These are phyloP conservation scores for Blastomussa wellsi DNA, from an alignment of 92 coral and sea anemone genomes.

Conservation along the genomic window DNA sequence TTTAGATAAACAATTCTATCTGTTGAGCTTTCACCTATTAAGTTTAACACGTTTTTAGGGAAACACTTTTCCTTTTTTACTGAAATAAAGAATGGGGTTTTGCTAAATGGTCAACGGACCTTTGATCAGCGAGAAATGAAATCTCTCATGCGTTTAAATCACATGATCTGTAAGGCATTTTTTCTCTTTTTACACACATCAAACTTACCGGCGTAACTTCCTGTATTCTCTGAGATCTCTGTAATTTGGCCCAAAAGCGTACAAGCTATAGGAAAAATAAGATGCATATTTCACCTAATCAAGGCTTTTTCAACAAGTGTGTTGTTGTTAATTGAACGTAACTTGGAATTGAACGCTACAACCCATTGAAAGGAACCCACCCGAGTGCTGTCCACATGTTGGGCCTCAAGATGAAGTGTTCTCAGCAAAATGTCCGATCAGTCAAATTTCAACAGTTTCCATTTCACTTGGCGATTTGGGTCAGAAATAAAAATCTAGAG, in stretches of 20 bases:
- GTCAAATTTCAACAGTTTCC: background rate
- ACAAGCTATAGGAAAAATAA: slow-evolving; percentile 52
- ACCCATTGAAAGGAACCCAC: slow-evolving; percentile 41
- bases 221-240: slow-evolving; percentile 55
- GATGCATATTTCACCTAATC: background rate
- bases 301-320: background rate
- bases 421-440: slow-evolving; percentile 16
- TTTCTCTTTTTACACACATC: background rate
- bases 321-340: background rate
- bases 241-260: slow-evolving; percentile 68
- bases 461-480: background rate
- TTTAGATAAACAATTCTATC: background rate
- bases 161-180: slow-evolving; percentile 19
- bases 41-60: background rate
- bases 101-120: background rate
- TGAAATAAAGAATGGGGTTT: background rate
- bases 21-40: background rate
- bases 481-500: slow-evolving; percentile 9
- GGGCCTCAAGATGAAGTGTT: slow-evolving; percentile 8
- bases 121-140: background rate
- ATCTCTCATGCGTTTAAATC: slow-evolving; percentile 30
- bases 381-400: slow-evolving; percentile 78
- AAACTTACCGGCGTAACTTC: slow-evolving; percentile 60
- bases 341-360: background rate
- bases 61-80: background rate